phyloP scores from a whole-genome alignment of 2,113 vertebrate species.

The Dolichotis patagonum region DNA sequence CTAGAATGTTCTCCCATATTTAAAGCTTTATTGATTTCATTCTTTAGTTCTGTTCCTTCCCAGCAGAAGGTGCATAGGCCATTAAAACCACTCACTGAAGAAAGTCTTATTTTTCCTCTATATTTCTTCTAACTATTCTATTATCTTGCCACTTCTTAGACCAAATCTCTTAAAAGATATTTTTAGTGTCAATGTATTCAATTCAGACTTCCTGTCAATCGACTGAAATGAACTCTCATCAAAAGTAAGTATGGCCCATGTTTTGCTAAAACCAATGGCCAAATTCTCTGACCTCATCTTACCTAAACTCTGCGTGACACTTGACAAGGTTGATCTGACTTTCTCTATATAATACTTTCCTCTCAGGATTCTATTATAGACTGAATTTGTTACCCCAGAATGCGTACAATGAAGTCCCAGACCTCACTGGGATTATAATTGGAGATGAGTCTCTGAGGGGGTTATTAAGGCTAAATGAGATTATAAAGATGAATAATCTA shows the following conservation, averaged over 20 bases:
- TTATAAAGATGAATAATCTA: not conserved
- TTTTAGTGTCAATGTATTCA: not conserved
- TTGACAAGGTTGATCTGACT: not conserved
- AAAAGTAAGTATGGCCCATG: not conserved
- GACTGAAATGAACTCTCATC: not conserved
- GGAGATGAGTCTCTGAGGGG: not conserved
- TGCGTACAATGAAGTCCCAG: not conserved
- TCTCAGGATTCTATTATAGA: not conserved
- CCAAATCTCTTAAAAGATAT: not conserved
- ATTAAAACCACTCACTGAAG: not conserved
- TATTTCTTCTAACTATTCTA: not conserved
- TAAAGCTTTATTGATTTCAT: not conserved
- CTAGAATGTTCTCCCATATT: not conserved
- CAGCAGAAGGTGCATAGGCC: not conserved
- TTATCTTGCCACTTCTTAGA: not conserved
- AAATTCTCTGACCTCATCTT: not conserved
- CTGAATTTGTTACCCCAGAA: not conserved
- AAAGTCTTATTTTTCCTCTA: not conserved
- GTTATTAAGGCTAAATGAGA: not conserved
- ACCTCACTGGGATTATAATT: not conserved
- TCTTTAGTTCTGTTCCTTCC: not conserved
- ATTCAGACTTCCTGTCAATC: not conserved
- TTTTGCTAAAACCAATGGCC: not conserved
- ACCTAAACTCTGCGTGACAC: not conserved
- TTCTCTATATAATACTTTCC: not conserved